These are phyloP conservation scores for Amphiprion ocellaris DNA, from an alignment of 2,113 vertebrate genomes.

Conservation along the genomic window DNA sequence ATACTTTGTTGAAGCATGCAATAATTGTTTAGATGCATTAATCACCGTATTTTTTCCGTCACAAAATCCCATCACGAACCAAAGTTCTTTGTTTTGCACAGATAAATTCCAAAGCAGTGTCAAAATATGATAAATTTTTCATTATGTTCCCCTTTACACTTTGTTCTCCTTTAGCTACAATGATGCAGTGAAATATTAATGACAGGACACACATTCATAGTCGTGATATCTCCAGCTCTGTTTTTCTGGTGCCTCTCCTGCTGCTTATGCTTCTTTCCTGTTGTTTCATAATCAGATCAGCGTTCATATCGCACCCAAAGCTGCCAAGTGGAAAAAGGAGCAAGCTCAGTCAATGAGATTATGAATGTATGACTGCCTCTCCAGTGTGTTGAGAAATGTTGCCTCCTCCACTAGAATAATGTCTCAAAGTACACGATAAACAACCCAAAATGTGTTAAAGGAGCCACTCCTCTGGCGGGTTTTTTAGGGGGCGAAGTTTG, in stretches of 20 bases:
- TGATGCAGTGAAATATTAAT: conserved; percentile 84
- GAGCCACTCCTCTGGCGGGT: not conserved
- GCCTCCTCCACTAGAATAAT: conserved; percentile 29
- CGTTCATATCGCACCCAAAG: conserved; percentile 73
- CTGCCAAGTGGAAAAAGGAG: conserved; percentile 76
- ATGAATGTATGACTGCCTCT: conserved; percentile 73
- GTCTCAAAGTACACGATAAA: conserved; percentile 44
- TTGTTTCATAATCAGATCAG: conserved; percentile 81
- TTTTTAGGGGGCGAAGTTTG: not conserved
- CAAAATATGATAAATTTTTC: conserved; percentile 81
- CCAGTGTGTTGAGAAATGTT: conserved; percentile 57
- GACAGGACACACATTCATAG: conserved; percentile 71
- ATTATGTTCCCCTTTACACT: conserved; percentile 75
- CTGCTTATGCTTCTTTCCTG: conserved; percentile 70
- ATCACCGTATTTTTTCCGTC: conserved; percentile 48
- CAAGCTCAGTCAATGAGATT: conserved; percentile 75
- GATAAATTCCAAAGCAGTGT: conserved; percentile 69
- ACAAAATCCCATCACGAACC: conserved; percentile 31
- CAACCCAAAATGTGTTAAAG: conserved; percentile 37
- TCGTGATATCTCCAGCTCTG: conserved; percentile 51
- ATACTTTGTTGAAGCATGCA: conserved; percentile 11
- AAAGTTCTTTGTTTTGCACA: conserved; percentile 57
- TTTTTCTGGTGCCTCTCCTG: conserved; percentile 58
- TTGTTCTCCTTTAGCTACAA: conserved; percentile 73
- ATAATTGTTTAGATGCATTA: conserved; percentile 49